These are phyloP conservation scores for Eupristina koningsbergeri DNA, from an alignment of 1,140 invertebrate genomes.

Conservation along the genomic window DNA sequence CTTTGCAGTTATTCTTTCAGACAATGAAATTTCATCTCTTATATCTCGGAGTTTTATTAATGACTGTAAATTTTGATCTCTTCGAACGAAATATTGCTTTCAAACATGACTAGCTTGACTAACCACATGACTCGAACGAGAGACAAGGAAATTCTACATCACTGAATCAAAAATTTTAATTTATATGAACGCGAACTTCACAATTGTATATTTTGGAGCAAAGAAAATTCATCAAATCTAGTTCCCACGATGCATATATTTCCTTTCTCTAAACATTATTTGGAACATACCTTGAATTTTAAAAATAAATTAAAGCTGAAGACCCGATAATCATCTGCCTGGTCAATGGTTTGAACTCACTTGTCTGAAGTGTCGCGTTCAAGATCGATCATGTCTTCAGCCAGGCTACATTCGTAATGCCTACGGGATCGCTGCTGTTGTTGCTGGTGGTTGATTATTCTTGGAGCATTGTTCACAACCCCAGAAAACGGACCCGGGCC, in stretches of 20 bases:
- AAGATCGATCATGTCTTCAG: slow-evolving; percentile 71
- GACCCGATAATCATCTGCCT: not conserved
- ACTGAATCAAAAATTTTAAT: not conserved
- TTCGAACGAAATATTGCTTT: not conserved
- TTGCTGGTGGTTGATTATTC: slow-evolving; percentile 21
- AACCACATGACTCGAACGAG: not conserved
- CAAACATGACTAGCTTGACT: not conserved
- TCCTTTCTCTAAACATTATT: not conserved
- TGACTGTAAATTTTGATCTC: not conserved
- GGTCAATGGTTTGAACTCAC: slow-evolving; percentile 55
- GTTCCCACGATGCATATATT: not conserved
- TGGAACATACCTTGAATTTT: not conserved
- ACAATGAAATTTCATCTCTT: not conserved
- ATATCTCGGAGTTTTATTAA: not conserved
- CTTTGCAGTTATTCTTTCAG: not conserved
- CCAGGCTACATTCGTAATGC: slow-evolving; percentile 50
- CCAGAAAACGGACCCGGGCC: slow-evolving; percentile 65
- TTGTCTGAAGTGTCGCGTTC: slow-evolving; percentile 71
- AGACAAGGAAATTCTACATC: not conserved
- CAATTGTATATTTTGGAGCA: not conserved
- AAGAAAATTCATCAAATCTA: not conserved
- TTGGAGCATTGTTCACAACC: slow-evolving; percentile 51
- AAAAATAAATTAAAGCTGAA: not conserved
- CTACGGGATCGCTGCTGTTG: not conserved
- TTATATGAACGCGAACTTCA: not conserved